Conservation (phyloP, 2,888 invertebrate genomes). For the Drymonia ruficornis region DNA sequence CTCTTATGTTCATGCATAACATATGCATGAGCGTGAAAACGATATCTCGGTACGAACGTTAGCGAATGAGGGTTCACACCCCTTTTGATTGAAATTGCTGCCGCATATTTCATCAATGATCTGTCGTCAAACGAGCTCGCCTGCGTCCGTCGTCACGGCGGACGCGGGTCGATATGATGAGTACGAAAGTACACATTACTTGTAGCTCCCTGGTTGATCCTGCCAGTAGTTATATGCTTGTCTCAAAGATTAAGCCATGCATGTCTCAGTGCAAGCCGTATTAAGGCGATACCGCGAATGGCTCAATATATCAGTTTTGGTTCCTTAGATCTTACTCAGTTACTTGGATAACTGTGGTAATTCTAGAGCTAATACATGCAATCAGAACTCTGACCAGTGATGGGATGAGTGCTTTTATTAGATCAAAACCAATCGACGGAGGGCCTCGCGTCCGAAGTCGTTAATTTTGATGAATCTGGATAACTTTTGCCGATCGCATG, state of each 20-base stretch:
- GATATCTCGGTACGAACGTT: no score
- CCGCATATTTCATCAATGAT: no score
- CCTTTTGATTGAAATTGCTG: no score
- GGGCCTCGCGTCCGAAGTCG: slow-evolving; percentile 62
- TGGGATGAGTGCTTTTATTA: slow-evolving; percentile 70
- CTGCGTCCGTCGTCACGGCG: no score
- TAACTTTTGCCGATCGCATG: slow-evolving; percentile 63
- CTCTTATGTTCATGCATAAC: no score
- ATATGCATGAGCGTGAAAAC: no score
- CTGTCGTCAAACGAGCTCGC: no score
- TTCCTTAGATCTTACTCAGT: slow-evolving; percentile 59
- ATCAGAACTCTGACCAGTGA: slow-evolving; percentile 70
- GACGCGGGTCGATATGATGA: no score
- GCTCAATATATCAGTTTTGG: slow-evolving; percentile 86
- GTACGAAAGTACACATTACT: no score
- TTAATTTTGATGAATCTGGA: slow-evolving; percentile 73
- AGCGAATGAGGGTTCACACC: no score
- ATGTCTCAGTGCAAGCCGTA: slow-evolving; percentile 86
- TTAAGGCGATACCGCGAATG: slow-evolving; percentile 85
- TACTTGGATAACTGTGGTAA: slow-evolving; percentile 86
- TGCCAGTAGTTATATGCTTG: slow-evolving; percentile 87
- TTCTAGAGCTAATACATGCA: slow-evolving; percentile 82
- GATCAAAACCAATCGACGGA: slow-evolving; percentile 71
- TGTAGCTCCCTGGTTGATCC: slow-evolving; percentile 80
- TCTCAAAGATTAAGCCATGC: slow-evolving; percentile 85